Evolutionary conservation across 2,888 invertebrate species (phyloP).

Genomic region (Lucinisca nassula): DNA sequence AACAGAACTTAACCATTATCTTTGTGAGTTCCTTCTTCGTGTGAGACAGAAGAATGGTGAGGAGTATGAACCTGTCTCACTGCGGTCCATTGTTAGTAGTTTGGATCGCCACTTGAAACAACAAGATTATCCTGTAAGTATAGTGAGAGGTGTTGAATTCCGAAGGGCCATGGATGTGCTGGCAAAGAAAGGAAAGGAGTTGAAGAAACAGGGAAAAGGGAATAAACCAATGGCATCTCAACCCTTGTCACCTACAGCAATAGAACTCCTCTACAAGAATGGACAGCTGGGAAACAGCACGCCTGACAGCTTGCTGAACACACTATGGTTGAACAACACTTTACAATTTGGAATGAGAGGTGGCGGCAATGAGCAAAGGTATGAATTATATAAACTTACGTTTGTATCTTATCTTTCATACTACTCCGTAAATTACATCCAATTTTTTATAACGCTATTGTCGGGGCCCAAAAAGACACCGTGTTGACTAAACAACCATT

Average conservation of each 20-base stretch:
- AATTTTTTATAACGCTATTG: background rate
- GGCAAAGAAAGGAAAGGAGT: background rate
- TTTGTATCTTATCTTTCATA: background rate
- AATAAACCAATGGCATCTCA: conserved; percentile 18
- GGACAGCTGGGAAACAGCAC: conserved; percentile 29
- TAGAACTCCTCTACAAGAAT: conserved; percentile 39
- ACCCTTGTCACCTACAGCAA: conserved; percentile 42
- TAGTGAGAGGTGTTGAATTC: background rate
- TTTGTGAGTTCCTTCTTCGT: background rate
- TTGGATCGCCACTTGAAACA: background rate
- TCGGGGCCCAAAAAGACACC: background rate
- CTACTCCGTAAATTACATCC: background rate
- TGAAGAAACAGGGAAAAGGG: conserved; percentile 43
- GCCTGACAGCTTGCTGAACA: conserved; percentile 44
- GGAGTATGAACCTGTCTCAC: conserved; percentile 10
- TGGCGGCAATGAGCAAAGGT: background rate
- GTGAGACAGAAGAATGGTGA: conserved; percentile 20
- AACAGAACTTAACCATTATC: background rate
- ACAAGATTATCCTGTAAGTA: background rate
- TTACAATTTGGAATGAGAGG: conserved; percentile 56
- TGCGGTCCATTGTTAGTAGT: conserved; percentile 1
- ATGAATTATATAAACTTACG: background rate
- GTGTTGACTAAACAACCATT: too few species aligned
- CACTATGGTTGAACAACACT: conserved; percentile 57
- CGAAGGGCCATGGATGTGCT: background rate